A percentile compares a stretch with the other conserved stretches of the same genome.
Evolutionary conservation across 2,888 invertebrate species (phyloP).

Genomic region (Notodonta dromedarius): DNA sequence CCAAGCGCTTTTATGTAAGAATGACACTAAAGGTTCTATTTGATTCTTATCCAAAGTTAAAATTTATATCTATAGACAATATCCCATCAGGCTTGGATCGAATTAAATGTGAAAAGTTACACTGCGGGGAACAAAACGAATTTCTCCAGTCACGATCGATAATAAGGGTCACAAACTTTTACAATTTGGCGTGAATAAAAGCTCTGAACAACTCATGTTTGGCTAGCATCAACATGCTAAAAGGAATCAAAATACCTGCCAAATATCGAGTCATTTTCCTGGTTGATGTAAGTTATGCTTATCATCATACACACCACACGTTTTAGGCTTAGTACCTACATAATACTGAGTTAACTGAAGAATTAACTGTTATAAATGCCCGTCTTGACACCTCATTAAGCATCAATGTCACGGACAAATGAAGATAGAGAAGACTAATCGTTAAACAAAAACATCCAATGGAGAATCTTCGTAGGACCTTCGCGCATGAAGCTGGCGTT

Average conservation of each 20-base stretch:
- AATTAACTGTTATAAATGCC: conserved; percentile 58
- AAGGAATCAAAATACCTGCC: background rate
- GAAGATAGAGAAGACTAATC: conserved; percentile 52
- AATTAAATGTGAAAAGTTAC: conserved; percentile 15
- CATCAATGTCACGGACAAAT: conserved; percentile 68
- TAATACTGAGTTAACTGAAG: conserved; percentile 34
- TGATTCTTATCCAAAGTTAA: background rate
- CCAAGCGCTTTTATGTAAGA: conserved; percentile 19
- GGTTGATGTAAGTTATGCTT: conserved; percentile 9
- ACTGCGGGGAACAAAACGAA: conserved; percentile 18
- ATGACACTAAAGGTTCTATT: conserved; percentile 19
- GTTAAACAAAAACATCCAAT: conserved; percentile 50
- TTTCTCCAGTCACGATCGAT: conserved; percentile 19
- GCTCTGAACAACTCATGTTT: background rate
- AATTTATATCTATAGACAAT: background rate
- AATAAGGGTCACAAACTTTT: conserved; percentile 9
- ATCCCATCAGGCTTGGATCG: conserved; percentile 7
- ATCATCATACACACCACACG: conserved; percentile 6
- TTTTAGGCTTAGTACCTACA: conserved; percentile 30
- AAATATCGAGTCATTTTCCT: background rate
- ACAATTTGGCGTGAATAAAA: background rate
- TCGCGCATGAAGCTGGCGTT: conserved; percentile 47
- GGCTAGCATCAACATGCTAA: background rate
- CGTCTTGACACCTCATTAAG: conserved; percentile 69
- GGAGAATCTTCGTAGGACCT: conserved; percentile 51